A percentile compares a stretch with the other conserved stretches of the same genome.
Conservation (phyloP, 2,797 vertebrate genomes). For the Rhabdophis nuchalis region DNA sequence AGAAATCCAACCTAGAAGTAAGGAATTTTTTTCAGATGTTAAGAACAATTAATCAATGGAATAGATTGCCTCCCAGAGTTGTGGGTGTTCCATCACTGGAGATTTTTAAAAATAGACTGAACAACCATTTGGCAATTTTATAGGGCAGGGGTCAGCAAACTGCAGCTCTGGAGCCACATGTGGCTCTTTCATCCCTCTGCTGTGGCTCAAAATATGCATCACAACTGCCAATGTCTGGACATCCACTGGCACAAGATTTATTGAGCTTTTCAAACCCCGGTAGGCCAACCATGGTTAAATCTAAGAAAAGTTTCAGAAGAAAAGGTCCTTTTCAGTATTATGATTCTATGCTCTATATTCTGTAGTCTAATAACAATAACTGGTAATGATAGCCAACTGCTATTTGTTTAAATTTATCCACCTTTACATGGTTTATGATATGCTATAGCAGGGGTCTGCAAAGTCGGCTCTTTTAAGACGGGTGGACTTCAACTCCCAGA, state of each 20-base stretch:
- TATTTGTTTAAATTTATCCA: neutral
- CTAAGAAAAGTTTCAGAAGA: too few species aligned
- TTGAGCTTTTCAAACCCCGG: too few species aligned
- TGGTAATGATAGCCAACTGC: neutral
- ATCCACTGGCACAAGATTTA: too few species aligned
- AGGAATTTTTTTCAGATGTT: neutral
- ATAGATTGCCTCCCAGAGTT: neutral
- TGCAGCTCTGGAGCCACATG: too few species aligned
- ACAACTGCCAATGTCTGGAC: too few species aligned
- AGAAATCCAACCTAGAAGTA: neutral
- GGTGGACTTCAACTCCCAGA: too few species aligned
- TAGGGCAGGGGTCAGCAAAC: too few species aligned
- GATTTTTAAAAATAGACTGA: neutral
- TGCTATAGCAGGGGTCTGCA: too few species aligned
- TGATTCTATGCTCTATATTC: neutral
- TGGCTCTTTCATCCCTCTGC: too few species aligned
- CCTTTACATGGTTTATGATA: neutral
- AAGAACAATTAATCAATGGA: neutral
- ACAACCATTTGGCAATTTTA: neutral
- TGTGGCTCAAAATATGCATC: too few species aligned
- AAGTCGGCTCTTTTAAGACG: too few species aligned
- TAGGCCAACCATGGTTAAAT: too few species aligned
- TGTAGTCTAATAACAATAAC: neutral
- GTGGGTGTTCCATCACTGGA: neutral
- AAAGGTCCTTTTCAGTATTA: neutral